Evolutionary conservation across 2,888 invertebrate genomes (phyloP), one percentile per base, ranked within the genome.

Genomic region (Nomada fabriciana): DNA sequence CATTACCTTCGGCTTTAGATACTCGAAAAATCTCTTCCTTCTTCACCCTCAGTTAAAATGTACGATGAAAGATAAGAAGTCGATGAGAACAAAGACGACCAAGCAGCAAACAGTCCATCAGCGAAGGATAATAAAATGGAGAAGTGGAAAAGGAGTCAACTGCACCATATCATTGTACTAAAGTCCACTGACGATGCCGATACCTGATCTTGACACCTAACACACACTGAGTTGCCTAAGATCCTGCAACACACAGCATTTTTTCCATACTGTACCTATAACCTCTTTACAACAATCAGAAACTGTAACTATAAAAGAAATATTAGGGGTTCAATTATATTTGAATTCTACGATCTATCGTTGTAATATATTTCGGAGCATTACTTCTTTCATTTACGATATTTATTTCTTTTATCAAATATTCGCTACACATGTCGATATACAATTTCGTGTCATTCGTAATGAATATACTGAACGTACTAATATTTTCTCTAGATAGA

Each of bases 191-290:
- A 78, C 69, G 86, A 79, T 36, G 79, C 63, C 20, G 81, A 86
- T 83, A 88, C 83, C 84, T 91, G 87, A 57, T 87, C 85, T 86
- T 84, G 86, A 79, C 90, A 91, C 91, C 91, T 92, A 92, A 92
- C 88, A 90, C 90, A 89, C 90, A 89, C 90, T 85, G 84, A 88
- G 77, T 85, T 82, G 85, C 88, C 90, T 91, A 91, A 87, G 88
- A 86, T 88, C 92, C 93, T 93, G 93, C 80, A 93, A 93, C 93
- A 93, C 87, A 92, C 86, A 93, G 87, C 88, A 91, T 90, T 90
- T 91, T 89, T 89, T 84, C 87, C 85, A 88, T 76, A 86, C 88
- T 91, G 83, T 89, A 91, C 87, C 91, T 89, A 85, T n/a, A 47
- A 84, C 74, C 67, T 78, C 82, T 85, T 63, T 70, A 43, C 36